phyloP scores from a whole-genome alignment of 2,888 invertebrate genomes.

The Drosophila multiciliata region DNA sequence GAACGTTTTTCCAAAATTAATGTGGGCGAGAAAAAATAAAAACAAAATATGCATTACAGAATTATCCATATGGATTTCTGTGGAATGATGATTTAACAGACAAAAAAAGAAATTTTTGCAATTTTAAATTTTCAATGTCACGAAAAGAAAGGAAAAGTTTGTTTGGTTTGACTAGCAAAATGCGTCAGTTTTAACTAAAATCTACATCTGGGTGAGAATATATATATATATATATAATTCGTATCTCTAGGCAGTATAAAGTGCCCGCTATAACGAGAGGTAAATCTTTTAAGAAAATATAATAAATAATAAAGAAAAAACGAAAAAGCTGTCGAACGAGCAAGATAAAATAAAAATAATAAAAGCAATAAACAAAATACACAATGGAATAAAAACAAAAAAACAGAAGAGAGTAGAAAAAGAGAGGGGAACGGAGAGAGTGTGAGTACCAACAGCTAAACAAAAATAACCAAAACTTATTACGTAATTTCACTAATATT shows the following conservation, averaged over 20 bases:
- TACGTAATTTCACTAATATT: slow-evolving; percentile 58
- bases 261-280: slow-evolving; percentile 9
- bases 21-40: slow-evolving; percentile 55
- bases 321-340: slow-evolving; percentile 11
- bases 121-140: slow-evolving; percentile 64
- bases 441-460: slow-evolving; percentile 37
- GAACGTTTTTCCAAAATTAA: slow-evolving; percentile 1
- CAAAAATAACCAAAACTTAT: slow-evolving; percentile 59
- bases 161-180: slow-evolving; percentile 46
- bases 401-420: slow-evolving; percentile 19
- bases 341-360: slow-evolving; percentile 2
- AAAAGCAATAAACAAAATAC: slow-evolving; percentile 43
- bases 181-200: slow-evolving; percentile 41
- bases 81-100: slow-evolving; percentile 15
- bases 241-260: not conserved
- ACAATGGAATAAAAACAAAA: slow-evolving; percentile 39
- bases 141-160: slow-evolving; percentile 49
- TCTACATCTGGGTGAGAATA: not conserved
- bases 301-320: slow-evolving; percentile 32
- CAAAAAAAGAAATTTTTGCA: not conserved
- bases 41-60: slow-evolving; percentile 48
- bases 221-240: not conserved
- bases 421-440: slow-evolving; percentile 18
- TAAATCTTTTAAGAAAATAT: slow-evolving; percentile 14
- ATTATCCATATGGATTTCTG: slow-evolving; percentile 19